phyloP scores from a whole-genome alignment of 2,888 invertebrate genomes.

The Caenorhabditis panamensis region DNA sequence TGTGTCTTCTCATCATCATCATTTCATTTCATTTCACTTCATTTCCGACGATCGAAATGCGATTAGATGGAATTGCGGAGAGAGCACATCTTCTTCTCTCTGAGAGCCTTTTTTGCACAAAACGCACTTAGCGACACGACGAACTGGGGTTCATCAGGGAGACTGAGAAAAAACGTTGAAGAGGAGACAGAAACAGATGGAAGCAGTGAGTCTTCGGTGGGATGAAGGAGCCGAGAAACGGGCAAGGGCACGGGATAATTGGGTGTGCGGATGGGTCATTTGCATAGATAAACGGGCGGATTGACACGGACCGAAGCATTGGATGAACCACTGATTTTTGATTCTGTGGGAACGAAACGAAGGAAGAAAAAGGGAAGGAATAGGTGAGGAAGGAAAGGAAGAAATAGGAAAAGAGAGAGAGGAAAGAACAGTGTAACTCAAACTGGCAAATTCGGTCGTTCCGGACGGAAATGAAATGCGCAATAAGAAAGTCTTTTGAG shows the following conservation, averaged over 20 bases:
- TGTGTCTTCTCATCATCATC: slow-evolving; percentile 19
- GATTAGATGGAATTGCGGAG: slow-evolving; percentile 30
- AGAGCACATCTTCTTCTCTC: not conserved
- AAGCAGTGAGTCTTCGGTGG: not conserved
- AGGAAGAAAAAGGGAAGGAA: slow-evolving; percentile 8
- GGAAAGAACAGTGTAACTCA: not conserved
- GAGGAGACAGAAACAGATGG: not conserved
- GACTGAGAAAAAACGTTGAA: slow-evolving; percentile 1
- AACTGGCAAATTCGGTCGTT: not conserved
- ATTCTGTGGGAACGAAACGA: slow-evolving; percentile 13
- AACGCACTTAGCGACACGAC: slow-evolving; percentile 30
- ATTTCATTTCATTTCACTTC: slow-evolving; percentile 32
- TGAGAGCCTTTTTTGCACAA: slow-evolving; percentile 29
- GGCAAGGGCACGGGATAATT: slow-evolving; percentile 14
- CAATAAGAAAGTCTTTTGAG: slow-evolving; percentile 35
- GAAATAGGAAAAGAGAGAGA: slow-evolving; percentile 1
- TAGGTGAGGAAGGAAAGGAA: not conserved
- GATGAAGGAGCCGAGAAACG: slow-evolving; percentile 15
- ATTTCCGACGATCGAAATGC: slow-evolving; percentile 34
- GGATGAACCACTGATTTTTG: slow-evolving; percentile 31
- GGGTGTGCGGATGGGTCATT: slow-evolving; percentile 38
- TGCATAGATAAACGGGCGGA: slow-evolving; percentile 52
- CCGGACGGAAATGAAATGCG: slow-evolving; percentile 38
- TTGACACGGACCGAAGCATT: slow-evolving; percentile 2
- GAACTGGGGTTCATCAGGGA: slow-evolving; percentile 31